A percentile compares a stretch with the other conserved stretches of the same genome.
phyloP scores from a whole-genome alignment of 1,140 invertebrate species.

The Brachystomella parvula region DNA sequence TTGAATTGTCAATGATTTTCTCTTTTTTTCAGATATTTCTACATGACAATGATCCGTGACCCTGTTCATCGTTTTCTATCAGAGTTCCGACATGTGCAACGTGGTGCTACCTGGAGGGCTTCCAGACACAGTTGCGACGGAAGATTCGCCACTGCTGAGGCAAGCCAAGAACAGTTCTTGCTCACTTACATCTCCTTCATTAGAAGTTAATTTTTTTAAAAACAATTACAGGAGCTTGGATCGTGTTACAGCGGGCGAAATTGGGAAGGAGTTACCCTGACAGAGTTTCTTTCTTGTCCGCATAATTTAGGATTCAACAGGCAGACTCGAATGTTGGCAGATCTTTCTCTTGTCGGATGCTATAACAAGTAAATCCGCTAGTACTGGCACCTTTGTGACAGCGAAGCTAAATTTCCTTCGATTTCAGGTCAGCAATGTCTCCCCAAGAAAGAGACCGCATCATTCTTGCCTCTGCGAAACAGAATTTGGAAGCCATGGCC shows the following conservation, averaged over 20 bases:
- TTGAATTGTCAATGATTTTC: constrained; percentile 19
- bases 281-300: constrained; percentile 80
- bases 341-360: constrained; percentile 87
- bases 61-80: constrained; percentile 83
- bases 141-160: constrained; percentile 59
- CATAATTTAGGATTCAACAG: constrained; percentile 91
- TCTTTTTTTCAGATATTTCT: constrained; percentile 66
- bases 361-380: constrained; percentile 63
- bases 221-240: constrained; percentile 53
- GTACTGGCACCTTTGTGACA: no score
- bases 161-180: constrained; percentile 20
- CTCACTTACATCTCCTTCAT: not conserved
- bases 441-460: constrained; percentile 62
- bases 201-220: not conserved
- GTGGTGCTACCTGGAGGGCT: constrained; percentile 90
- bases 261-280: constrained; percentile 60
- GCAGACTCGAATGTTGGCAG: constrained; percentile 94
- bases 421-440: constrained; percentile 55
- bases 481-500: constrained; percentile 86
- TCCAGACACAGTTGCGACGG: constrained; percentile 83
- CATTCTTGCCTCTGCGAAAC: constrained; percentile 87
- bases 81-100: constrained; percentile 89
- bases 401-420: not conserved
- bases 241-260: constrained; percentile 63
- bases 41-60: constrained; percentile 88